Evolutionary conservation across 2,797 vertebrate genomes (phyloP).

Genomic region (Molossus molossus): DNA sequence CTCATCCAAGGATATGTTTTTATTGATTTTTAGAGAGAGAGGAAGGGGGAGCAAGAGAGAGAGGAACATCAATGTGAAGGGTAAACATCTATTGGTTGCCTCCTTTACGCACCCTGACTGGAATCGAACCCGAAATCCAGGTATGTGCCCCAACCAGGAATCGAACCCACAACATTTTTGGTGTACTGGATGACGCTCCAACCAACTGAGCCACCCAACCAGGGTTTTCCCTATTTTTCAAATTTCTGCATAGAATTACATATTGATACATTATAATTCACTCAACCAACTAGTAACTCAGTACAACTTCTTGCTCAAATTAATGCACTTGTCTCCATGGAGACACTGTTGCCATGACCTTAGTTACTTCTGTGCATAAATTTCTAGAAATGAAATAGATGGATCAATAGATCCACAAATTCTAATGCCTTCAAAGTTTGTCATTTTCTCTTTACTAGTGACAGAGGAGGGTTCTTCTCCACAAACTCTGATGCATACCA

Average conservation of each 20-base stretch:
- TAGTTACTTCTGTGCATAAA: background rate
- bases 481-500: background rate
- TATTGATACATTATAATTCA: background rate
- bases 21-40: too few relatives aligned
- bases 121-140: too few relatives aligned
- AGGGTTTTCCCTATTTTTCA: background rate
- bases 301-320: constrained; percentile 11
- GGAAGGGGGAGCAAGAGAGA: too few relatives aligned
- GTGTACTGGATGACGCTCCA: too few relatives aligned
- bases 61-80: too few relatives aligned
- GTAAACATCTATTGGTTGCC: too few relatives aligned
- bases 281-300: background rate
- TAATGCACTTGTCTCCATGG: background rate
- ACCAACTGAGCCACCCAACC: too few relatives aligned
- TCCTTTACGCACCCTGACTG: too few relatives aligned
- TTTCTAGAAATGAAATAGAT: constrained; percentile 46
- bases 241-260: background rate
- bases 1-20: too few relatives aligned
- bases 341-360: background rate
- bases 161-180: too few relatives aligned
- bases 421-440: constrained; percentile 33
- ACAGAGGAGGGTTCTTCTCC: background rate
- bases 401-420: constrained; percentile 16
- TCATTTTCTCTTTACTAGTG: background rate
- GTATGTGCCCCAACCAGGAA: too few relatives aligned